These are phyloP conservation scores for Delia radicum DNA, from an alignment of 1,140 invertebrate genomes.

Conservation along the genomic window DNA sequence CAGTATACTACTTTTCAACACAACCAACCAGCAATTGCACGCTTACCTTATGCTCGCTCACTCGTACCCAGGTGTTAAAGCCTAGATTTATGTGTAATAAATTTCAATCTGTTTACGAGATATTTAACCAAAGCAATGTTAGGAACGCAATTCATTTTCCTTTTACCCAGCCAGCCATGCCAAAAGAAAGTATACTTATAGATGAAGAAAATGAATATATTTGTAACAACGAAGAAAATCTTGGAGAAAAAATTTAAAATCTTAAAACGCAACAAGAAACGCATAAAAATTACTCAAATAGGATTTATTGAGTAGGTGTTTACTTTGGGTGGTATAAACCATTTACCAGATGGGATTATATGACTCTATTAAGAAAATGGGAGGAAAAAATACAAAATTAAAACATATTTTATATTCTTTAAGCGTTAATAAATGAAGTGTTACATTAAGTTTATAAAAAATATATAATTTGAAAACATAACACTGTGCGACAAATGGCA, in stretches of 20 bases:
- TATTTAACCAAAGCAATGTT: conserved; percentile 8
- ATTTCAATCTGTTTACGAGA: conserved; percentile 49
- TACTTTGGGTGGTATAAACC: not conserved
- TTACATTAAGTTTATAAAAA: too few species aligned
- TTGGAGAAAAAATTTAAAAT: not conserved
- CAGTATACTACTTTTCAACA: too few species aligned
- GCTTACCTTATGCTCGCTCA: too few species aligned
- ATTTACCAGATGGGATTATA: not conserved
- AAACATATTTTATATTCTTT: too few species aligned
- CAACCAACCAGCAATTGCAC: too few species aligned
- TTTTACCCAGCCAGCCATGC: conserved; percentile 23
- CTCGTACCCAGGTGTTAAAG: conserved; percentile 52
- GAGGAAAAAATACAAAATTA: too few species aligned
- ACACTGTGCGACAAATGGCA: too few species aligned
- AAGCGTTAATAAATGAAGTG: too few species aligned
- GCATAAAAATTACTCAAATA: conserved; percentile 19
- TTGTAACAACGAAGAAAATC: not conserved
- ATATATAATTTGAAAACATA: too few species aligned
- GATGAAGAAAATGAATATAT: not conserved
- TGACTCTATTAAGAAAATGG: too few species aligned
- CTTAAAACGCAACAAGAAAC: conserved; percentile 21
- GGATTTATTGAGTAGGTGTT: not conserved
- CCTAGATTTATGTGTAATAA: conserved; percentile 54
- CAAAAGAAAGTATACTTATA: not conserved
- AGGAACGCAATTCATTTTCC: conserved; percentile 33